Conservation (phyloP, 2,888 invertebrate genomes). For the Aphidoletes aphidimyza region DNA sequence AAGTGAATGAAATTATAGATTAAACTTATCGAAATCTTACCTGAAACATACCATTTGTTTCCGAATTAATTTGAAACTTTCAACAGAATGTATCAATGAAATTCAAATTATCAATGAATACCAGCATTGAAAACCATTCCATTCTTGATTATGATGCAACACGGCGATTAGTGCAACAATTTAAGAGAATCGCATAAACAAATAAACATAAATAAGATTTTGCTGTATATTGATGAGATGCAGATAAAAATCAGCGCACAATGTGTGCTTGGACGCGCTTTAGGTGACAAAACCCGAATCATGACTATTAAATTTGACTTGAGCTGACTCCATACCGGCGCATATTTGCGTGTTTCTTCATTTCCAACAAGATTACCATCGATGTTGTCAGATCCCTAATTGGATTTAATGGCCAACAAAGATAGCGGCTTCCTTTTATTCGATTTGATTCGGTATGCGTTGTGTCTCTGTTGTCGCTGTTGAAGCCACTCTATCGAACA, state of each 20-base stretch:
- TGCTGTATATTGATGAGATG: not conserved
- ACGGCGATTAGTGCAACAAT: not conserved
- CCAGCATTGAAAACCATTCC: too few species aligned
- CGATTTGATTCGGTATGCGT: conserved; percentile 3
- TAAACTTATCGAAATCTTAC: too few species aligned
- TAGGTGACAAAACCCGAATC: conserved; percentile 45
- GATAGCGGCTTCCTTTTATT: conserved; percentile 37
- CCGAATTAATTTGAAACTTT: too few species aligned
- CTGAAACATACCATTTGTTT: too few species aligned
- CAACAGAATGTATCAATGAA: too few species aligned
- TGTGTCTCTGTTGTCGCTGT: not conserved
- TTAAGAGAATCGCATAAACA: not conserved
- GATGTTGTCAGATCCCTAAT: conserved; percentile 47
- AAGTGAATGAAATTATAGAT: too few species aligned
- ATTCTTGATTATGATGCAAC: not conserved
- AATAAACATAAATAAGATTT: conserved; percentile 32
- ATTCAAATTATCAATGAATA: too few species aligned
- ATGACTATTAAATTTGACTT: not conserved
- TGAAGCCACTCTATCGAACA: not conserved
- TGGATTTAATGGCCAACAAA: conserved; percentile 33
- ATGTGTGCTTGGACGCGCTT: conserved; percentile 24
- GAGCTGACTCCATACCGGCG: not conserved
- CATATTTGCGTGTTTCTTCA: not conserved
- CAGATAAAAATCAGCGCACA: not conserved
- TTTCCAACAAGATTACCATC: conserved; percentile 39